Evolutionary conservation across 2,113 vertebrate species (phyloP), one percentile per base, ranked within the genome.

Genomic region (Alosa alosa): DNA sequence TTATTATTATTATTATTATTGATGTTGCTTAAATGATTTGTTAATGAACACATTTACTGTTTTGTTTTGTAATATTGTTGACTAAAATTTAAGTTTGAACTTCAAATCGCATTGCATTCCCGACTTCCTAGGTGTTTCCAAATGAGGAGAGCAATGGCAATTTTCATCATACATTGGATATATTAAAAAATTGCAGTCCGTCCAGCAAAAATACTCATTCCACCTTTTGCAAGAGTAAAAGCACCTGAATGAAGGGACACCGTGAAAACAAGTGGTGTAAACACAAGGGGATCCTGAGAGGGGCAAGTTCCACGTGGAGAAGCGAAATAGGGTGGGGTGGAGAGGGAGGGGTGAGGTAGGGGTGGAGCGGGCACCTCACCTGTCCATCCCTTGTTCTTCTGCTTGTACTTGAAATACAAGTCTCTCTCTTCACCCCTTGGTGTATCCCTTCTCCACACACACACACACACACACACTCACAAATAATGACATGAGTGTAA

Each of bases 231-330:
- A 17, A 39, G 13, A 36, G 72, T 78, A 36, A 72, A 78, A 78
- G 39, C 25, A 36, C 72, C 72, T 36, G 72, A 78, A 39, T 78
- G 72, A 78, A 78, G 72, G 31, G 25, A 36, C n/a, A 68, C n/a
- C 3, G 31, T 75, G 68, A 39, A 75, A 75, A 75, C 68, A 39
- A 82, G 78, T 86, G 44, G 86, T 90, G 88, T 92, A 92, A 92
- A 93, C 91, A 93, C 72, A 57, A 90, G 90, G 89, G 92, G 85
- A 91, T 90, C 88, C 91, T 86, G 52, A 84, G 83, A 86, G 89
- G 89, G 84, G 84, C 88, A 89, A 91, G 88, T 84, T 90, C 87
- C 93, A 94, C 94, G 93, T 94, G 92, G 91, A 88, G 84, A 92
- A 93, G 91, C 87, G 89, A 83, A 85, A 78, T 86, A 31, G 82